phyloP scores from a whole-genome alignment of 1,140 invertebrate species.

The Orchesella cincta region DNA sequence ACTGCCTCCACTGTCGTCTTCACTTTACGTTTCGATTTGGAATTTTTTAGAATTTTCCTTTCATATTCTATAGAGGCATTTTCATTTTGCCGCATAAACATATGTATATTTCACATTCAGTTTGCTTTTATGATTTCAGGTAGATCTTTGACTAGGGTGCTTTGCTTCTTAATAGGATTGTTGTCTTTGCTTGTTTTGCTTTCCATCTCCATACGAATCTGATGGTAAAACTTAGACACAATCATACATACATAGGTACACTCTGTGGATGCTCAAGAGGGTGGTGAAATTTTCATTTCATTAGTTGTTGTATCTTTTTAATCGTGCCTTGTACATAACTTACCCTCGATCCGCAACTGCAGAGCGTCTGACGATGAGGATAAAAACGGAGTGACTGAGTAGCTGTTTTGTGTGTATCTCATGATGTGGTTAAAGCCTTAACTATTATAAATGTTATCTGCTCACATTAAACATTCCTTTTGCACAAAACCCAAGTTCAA shows the following conservation, averaged over 20 bases:
- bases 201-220: background rate
- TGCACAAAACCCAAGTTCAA: no score
- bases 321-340: background rate
- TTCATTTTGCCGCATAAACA: background rate
- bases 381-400: no score
- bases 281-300: conserved; percentile 17
- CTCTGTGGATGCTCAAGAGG: background rate
- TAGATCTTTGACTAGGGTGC: background rate
- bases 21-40: background rate
- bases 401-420: no score
- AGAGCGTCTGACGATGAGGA: no score
- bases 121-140: background rate
- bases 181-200: background rate
- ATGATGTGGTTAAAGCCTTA: no score
- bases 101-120: background rate
- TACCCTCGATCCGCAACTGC: no score
- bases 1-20: background rate
- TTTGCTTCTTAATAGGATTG: background rate
- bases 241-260: no score
- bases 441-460: no score
- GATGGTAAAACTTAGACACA: background rate
- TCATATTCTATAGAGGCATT: background rate
- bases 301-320: conserved; percentile 28
- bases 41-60: background rate
- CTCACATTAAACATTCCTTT: no score